Conservation (phyloP, 2,888 invertebrate species). For the Tillus elongatus region DNA sequence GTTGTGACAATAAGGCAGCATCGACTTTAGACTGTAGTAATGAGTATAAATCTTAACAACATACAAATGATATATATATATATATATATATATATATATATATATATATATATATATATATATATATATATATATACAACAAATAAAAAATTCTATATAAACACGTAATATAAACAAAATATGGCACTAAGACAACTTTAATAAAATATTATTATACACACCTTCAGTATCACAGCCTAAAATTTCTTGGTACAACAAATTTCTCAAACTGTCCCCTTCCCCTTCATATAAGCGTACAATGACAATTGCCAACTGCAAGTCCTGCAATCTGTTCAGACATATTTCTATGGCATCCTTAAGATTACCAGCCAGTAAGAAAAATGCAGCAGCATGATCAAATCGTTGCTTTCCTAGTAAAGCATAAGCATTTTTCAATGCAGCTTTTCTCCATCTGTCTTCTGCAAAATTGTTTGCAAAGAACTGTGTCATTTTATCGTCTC, state of each 20-base stretch:
- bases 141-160: too few species aligned
- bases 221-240: conserved; percentile 61
- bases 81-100: too few species aligned
- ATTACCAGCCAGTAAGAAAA: conserved; percentile 91
- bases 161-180: too few species aligned
- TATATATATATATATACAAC: too few species aligned
- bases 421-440: conserved; percentile 96
- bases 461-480: conserved; percentile 94
- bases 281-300: conserved; percentile 88
- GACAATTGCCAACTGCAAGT: conserved; percentile 91
- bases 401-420: conserved; percentile 87
- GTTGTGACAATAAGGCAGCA: too few species aligned
- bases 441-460: conserved; percentile 92
- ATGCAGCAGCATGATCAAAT: conserved; percentile 96
- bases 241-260: conserved; percentile 70
- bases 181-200: too few species aligned
- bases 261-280: conserved; percentile 60
- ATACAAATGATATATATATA: too few species aligned
- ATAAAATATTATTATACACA: too few species aligned
- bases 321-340: conserved; percentile 81
- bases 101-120: too few species aligned
- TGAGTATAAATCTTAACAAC: too few species aligned
- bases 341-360: conserved; percentile 94
- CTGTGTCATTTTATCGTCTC: conserved; percentile 84
- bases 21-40: too few species aligned